phyloP scores from a whole-genome alignment of 2,113 vertebrate genomes.

The Pelusios castaneus region DNA sequence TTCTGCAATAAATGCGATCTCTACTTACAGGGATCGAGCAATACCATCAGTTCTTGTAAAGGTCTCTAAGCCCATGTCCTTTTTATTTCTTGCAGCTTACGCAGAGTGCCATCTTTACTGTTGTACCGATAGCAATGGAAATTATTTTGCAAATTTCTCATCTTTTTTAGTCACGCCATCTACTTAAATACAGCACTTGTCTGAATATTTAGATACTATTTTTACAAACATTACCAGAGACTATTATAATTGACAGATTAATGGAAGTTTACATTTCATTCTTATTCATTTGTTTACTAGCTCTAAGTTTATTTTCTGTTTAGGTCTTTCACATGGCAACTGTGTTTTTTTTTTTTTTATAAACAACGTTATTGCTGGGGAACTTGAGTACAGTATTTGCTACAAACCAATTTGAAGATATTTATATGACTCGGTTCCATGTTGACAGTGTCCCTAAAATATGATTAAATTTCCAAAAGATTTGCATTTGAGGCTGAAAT shows the following conservation, averaged over 20 bases:
- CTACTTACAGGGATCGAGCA: no score
- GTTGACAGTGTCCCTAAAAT: neutral
- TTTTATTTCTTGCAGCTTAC: no score
- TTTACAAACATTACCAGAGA: no score
- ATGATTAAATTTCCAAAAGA: neutral
- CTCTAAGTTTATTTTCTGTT: neutral
- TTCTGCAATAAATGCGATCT: neutral
- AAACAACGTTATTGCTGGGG: neutral
- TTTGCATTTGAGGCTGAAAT: neutral
- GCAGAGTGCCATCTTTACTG: no score
- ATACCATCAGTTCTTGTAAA: no score
- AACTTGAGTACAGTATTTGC: neutral
- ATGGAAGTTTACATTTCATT: neutral
- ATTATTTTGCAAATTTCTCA: neutral
- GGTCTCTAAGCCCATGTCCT: no score
- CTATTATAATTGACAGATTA: rapidly evolving
- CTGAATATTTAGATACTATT: no score
- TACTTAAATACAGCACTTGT: no score
- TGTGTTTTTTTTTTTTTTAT: neutral
- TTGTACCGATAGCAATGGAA: no score
- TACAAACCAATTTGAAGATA: rapidly evolving
- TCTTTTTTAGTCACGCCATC: no score
- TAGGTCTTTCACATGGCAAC: neutral
- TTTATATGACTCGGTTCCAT: neutral
- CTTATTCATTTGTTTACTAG: neutral